Base-by-base conservation (phyloP, 2,797 vertebrate genomes). In the Zenarchopterus dispar region DNA sequence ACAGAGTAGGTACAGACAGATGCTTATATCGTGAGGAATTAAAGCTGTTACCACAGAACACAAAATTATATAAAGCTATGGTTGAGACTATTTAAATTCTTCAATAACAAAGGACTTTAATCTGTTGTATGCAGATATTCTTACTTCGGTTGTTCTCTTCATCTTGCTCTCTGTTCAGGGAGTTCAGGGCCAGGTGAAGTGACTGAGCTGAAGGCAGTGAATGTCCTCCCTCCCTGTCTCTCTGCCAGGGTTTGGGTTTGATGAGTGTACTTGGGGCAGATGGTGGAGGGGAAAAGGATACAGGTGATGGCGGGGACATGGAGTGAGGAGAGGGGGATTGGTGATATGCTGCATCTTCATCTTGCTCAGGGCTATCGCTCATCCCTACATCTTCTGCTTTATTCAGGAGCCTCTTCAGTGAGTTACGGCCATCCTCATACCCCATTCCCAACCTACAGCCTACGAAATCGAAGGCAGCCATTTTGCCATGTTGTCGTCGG, bases 111-210 rank as follows among this genome's bases (percentile, higher is more conserved):
- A 55, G 19, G 8, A 1, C 6, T 31, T 60, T 50, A 16, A 42
- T 4, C 46, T 28, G 19, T 28, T 57, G n/a, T 16, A 56, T 13
- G 17, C 2, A 24, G 9, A 68, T 18, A 57, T 56, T 63, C 90
- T 93, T 93, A 95, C 93, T 92, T 93, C 91, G 86, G 62, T 90
- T 87, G 61, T 93, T 92, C 64, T 92, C 93, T 59, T 93, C 93
- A 26, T 94, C 91, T 75, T 94, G 94, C 53, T 94, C 94, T 78
- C 91, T 89, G 80, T 92, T 93, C 57, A 95, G 88, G 15, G 94
- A 93, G 84, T 95, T 93, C 45, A 95, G 89, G 51, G 93, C 92
- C 75, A 95, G 86, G 80, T 95, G 94, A 60, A 96, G 91, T 1
- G 93, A 94, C 77, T 93, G 93, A 60, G 93, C 92, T 0, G 93